These are phyloP conservation scores for Corydoras maculifer DNA, from an alignment of 2,113 vertebrate genomes.

Conservation along the genomic window DNA sequence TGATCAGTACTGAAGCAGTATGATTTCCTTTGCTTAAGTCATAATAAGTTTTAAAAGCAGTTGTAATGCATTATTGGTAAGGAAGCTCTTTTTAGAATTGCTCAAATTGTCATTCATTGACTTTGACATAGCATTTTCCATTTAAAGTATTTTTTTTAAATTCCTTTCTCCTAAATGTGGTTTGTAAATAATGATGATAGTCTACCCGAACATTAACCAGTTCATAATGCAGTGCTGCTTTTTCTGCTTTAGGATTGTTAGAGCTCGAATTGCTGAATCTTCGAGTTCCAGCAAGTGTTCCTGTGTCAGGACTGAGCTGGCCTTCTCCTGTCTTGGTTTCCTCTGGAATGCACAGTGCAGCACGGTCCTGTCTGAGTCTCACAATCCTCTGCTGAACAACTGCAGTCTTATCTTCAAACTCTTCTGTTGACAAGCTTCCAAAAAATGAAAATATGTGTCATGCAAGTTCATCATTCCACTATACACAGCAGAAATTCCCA, in stretches of 20 bases:
- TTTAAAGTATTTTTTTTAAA: no score
- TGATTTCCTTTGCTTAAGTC: no score
- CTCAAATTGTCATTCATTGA: no score
- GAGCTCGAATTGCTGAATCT: conserved; percentile 38
- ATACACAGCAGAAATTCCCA: not conserved
- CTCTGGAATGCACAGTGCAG: conserved; percentile 65
- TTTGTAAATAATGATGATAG: no score
- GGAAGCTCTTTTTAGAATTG: no score
- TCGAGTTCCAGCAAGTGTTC: conserved; percentile 49
- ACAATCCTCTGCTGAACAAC: conserved; percentile 60
- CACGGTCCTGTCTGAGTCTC: conserved; percentile 61
- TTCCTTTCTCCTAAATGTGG: no score
- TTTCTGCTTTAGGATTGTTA: conserved; percentile 60
- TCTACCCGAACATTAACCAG: conserved; percentile 72
- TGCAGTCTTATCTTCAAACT: conserved; percentile 52
- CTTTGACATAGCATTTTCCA: no score
- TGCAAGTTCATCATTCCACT: not conserved
- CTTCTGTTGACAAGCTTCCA: conserved; percentile 36
- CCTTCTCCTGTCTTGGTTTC: conserved; percentile 28
- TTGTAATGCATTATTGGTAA: no score
- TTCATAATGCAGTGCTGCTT: conserved; percentile 67
- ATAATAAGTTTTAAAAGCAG: no score
- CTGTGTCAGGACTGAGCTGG: conserved; percentile 50
- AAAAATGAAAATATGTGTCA: not conserved
- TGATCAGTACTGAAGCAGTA: no score